Evolutionary conservation across 2,113 vertebrate species (phyloP).

Genomic region (Hydrolagus affinis): DNA sequence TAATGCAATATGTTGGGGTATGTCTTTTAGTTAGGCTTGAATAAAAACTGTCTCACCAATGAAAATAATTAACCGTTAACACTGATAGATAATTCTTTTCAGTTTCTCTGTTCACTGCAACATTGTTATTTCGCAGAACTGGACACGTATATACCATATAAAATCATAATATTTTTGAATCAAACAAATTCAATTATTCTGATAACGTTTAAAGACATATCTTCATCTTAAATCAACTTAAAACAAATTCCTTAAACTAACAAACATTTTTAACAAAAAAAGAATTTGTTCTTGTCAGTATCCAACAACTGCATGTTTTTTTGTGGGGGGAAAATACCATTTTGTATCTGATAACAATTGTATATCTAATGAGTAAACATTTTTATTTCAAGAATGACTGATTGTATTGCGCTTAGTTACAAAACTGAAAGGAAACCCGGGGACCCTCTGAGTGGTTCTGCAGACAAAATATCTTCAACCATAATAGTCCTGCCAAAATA

Average conservation of each 20-base stretch:
- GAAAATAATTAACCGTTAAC: conserved; percentile 12
- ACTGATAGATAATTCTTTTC: neutral
- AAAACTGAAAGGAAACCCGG: no score
- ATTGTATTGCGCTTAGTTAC: no score
- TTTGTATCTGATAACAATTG: no score
- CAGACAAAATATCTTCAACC: no score
- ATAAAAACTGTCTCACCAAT: neutral
- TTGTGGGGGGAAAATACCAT: no score
- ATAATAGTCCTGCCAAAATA: no score
- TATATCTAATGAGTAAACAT: no score
- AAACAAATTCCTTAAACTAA: neutral
- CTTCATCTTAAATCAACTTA: neutral
- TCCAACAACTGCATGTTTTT: no score
- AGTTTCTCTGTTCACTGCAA: neutral
- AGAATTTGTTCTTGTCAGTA: no score
- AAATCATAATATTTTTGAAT: neutral
- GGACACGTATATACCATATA: neutral
- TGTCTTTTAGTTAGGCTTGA: neutral
- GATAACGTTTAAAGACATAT: neutral
- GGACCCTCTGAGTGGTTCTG: no score
- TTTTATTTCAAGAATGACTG: no score
- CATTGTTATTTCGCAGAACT: neutral
- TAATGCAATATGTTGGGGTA: conserved; percentile 19
- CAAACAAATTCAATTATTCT: conserved; percentile 13
- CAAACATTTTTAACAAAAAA: neutral